phyloP scores from a whole-genome alignment of 2,113 vertebrate species.

The Empidonax alnorum region DNA sequence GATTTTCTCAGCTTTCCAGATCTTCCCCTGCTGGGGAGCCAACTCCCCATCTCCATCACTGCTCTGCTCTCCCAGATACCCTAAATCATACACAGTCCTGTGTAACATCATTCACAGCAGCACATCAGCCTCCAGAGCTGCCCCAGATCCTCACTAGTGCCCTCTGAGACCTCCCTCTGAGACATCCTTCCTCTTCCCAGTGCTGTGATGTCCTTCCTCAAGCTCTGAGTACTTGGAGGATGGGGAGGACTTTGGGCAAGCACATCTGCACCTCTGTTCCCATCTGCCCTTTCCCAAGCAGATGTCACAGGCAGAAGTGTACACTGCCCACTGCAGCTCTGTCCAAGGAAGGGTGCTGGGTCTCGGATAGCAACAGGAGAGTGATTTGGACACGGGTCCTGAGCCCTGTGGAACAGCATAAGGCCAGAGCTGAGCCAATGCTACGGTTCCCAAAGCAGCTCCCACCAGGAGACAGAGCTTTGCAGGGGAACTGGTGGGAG shows the following conservation, averaged over 20 bases:
- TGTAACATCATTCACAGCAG: rapidly evolving
- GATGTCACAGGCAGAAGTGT: rapidly evolving
- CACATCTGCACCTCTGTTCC: background rate
- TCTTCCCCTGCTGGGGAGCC: background rate
- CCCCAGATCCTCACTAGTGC: background rate
- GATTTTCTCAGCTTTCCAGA: background rate
- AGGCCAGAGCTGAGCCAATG: background rate
- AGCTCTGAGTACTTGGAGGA: background rate
- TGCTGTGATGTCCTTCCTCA: background rate
- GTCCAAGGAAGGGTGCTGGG: background rate
- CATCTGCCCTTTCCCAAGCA: background rate
- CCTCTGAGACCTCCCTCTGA: background rate
- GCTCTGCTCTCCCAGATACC: background rate
- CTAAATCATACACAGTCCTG: background rate
- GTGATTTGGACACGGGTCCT: background rate
- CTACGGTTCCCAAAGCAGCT: background rate
- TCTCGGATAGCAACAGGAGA: background rate
- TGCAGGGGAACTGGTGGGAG: background rate
- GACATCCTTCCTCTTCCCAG: background rate
- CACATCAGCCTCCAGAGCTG: background rate
- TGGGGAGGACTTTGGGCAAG: background rate
- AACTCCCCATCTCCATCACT: background rate
- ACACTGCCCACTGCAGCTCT: background rate
- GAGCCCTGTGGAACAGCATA: background rate
- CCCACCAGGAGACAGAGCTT: background rate